Evolutionary conservation across 2,113 vertebrate genomes (phyloP).

Genomic region (Setophaga coronata): DNA sequence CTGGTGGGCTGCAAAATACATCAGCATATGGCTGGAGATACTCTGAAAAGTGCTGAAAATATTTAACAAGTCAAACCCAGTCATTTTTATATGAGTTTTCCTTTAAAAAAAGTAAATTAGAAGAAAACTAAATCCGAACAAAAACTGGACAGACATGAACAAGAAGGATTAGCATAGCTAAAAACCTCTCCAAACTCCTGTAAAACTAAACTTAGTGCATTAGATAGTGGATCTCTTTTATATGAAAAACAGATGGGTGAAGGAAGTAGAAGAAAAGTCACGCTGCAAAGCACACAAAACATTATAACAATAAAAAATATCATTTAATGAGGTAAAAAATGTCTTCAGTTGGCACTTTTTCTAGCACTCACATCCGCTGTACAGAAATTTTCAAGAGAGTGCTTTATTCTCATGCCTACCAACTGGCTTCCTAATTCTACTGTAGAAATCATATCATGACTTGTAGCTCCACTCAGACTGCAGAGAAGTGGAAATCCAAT

Average conservation of each 20-base stretch:
- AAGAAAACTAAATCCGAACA: neutral
- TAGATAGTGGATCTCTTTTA: neutral
- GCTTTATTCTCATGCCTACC: neutral
- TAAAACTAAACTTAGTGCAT: neutral
- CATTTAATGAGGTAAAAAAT: neutral
- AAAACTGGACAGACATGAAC: neutral
- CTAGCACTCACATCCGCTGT: rapidly evolving
- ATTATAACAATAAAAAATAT: neutral
- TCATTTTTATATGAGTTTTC: neutral
- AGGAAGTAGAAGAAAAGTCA: neutral
- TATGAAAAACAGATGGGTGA: conserved; percentile 3
- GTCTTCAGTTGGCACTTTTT: neutral
- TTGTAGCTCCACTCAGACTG: neutral
- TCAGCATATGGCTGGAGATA: neutral
- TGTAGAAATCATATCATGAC: neutral
- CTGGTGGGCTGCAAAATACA: neutral
- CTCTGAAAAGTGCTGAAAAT: neutral
- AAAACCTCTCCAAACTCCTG: neutral
- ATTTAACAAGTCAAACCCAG: neutral
- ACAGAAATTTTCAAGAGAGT: neutral
- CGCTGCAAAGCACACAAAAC: neutral
- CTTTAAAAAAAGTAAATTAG: neutral
- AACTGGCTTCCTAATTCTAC: neutral
- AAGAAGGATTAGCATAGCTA: neutral
- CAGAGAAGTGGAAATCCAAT: rapidly evolving